Conservation (phyloP, 2,888 invertebrate genomes). For the Boloria selene region DNA sequence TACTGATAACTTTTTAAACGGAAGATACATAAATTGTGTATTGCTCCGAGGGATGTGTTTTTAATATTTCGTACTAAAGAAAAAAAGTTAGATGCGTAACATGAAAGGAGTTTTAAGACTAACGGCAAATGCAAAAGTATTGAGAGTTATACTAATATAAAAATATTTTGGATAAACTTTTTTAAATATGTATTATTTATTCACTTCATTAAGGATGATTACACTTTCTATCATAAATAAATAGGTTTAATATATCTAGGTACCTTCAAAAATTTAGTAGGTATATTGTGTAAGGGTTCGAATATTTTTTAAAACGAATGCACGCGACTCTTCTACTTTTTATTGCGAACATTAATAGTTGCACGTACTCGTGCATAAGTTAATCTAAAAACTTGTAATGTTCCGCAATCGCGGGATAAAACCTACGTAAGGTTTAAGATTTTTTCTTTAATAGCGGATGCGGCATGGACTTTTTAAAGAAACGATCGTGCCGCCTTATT, state of each 20-base stretch:
- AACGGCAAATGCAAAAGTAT: constrained; percentile 5
- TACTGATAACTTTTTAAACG: constrained; percentile 63
- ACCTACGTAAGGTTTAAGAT: constrained; percentile 38
- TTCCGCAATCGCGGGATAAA: constrained; percentile 39
- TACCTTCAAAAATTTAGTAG: neutral
- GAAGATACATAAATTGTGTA: constrained; percentile 43
- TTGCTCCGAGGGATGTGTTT: constrained; percentile 29
- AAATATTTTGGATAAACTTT: neutral
- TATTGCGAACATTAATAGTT: constrained; percentile 5
- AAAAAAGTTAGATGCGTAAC: constrained; percentile 17
- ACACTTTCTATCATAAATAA: too few species aligned
- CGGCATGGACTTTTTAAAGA: constrained; percentile 46
- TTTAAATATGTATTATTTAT: too few species aligned
- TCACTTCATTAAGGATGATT: too few species aligned
- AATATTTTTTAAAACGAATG: neutral
- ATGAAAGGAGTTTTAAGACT: constrained; percentile 8
- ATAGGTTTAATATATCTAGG: neutral
- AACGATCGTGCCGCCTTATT: constrained; percentile 35
- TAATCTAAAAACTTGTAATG: constrained; percentile 27
- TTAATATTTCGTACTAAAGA: constrained; percentile 18
- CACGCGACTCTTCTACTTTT: neutral
- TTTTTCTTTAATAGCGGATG: constrained; percentile 45
- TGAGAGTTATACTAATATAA: neutral
- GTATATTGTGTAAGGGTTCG: neutral
- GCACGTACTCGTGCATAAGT: constrained; percentile 12